Evolutionary conservation across 2,797 vertebrate genomes (phyloP).

Genomic region (Rhincodon typus): DNA sequence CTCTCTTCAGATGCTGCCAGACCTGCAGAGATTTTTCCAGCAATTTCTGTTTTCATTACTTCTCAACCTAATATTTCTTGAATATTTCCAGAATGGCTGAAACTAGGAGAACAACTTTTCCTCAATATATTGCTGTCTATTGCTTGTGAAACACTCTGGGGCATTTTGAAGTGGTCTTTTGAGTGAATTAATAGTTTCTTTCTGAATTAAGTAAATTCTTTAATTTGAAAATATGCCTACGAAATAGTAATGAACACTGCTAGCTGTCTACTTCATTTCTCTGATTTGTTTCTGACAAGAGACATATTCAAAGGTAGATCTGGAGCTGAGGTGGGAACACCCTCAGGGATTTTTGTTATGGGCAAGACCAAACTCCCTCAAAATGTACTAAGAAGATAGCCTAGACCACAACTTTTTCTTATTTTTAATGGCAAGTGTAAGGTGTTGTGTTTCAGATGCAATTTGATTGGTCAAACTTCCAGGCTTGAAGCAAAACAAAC

Average conservation of each 20-base stretch:
- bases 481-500: too few relatives aligned
- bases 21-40: too few relatives aligned
- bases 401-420: too few relatives aligned
- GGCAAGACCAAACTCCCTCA: too few relatives aligned
- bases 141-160: background rate
- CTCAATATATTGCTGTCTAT: background rate
- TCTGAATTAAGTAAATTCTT: background rate
- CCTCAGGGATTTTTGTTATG: background rate
- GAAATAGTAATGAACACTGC: background rate
- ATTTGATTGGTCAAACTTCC: too few relatives aligned
- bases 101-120: background rate
- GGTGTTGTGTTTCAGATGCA: too few relatives aligned
- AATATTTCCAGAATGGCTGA: background rate
- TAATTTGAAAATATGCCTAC: background rate
- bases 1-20: too few relatives aligned
- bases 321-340: background rate
- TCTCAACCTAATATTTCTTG: background rate
- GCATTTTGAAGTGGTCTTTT: background rate
- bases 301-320: background rate
- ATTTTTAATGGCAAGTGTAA: too few relatives aligned
- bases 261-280: background rate
- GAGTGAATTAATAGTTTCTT: background rate
- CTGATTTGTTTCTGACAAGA: background rate
- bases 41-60: too few relatives aligned
- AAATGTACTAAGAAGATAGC: too few relatives aligned